These are phyloP conservation scores for Lophotriccus pileatus DNA, from an alignment of 2,797 vertebrate genomes.

Conservation along the genomic window DNA sequence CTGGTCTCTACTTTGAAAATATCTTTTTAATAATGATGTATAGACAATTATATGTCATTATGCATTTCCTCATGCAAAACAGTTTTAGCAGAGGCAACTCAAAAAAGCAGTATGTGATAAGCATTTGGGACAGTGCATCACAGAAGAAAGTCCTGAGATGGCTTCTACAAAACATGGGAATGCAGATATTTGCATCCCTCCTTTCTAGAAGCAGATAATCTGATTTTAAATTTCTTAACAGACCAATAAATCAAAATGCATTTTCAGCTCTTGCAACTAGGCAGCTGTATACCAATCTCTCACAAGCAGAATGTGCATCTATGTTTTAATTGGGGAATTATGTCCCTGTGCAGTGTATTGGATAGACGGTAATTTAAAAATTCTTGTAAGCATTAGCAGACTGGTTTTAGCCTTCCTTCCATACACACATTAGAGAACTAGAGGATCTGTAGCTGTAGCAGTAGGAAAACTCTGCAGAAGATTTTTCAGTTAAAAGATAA, in stretches of 20 bases:
- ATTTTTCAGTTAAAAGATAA: background rate
- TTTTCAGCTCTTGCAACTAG: background rate
- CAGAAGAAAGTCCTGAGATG: background rate
- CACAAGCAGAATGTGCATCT: background rate
- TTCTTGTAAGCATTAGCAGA: background rate
- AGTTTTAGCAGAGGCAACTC: background rate
- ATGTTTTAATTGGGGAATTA: background rate
- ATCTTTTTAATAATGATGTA: background rate
- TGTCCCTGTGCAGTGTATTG: rapidly evolving
- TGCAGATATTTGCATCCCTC: background rate
- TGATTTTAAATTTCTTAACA: background rate
- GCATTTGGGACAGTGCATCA: background rate
- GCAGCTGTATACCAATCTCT: background rate
- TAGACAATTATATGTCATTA: background rate
- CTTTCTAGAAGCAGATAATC: background rate
- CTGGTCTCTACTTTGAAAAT: background rate
- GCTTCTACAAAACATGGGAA: background rate
- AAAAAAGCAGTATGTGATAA: background rate
- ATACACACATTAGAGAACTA: background rate
- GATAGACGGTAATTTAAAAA: background rate
- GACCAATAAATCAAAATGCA: background rate
- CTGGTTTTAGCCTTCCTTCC: background rate
- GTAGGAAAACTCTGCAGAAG: background rate
- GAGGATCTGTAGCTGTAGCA: background rate
- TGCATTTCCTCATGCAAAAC: background rate